A percentile compares a stretch with the other conserved stretches of the same genome.
phyloP scores from a whole-genome alignment of 1,140 invertebrate genomes.

The Drosophila biarmipes region DNA sequence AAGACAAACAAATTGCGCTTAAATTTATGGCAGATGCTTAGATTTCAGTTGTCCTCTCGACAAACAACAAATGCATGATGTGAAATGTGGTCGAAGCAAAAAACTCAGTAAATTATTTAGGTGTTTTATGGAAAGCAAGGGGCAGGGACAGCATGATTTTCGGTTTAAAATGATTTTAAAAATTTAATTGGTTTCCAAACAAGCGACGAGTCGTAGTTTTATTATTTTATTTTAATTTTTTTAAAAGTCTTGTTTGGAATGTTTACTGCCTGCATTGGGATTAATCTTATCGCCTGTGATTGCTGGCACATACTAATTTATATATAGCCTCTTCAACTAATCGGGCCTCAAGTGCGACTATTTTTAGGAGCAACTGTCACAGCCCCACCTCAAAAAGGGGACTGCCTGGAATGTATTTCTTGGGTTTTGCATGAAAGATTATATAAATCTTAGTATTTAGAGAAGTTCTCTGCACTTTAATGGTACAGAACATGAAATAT shows the following conservation, averaged over 20 bases:
- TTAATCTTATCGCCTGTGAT: constrained; percentile 23
- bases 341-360: constrained; percentile 13
- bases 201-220: too few species aligned
- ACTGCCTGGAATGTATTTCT: background rate
- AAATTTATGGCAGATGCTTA: constrained; percentile 64
- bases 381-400: background rate
- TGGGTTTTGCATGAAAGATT: too few species aligned
- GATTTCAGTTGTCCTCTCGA: constrained; percentile 9
- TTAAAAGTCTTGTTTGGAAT: background rate
- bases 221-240: background rate
- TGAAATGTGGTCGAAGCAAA: constrained; percentile 16
- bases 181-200: background rate
- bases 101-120: constrained; percentile 2
- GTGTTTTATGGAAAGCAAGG: background rate
- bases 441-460: too few species aligned
- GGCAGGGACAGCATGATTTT: background rate
- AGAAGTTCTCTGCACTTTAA: too few species aligned
- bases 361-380: constrained; percentile 12
- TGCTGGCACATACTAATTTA: background rate
- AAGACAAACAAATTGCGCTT: constrained; percentile 75
- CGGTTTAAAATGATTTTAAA: background rate
- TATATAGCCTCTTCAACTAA: constrained; percentile 3
- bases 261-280: constrained; percentile 1
- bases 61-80: constrained; percentile 31
- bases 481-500: too few species aligned